A percentile compares a stretch with the other conserved stretches of the same genome.
Conservation (phyloP, 2,797 vertebrate genomes). For the Oreonectes daqikongensis region DNA sequence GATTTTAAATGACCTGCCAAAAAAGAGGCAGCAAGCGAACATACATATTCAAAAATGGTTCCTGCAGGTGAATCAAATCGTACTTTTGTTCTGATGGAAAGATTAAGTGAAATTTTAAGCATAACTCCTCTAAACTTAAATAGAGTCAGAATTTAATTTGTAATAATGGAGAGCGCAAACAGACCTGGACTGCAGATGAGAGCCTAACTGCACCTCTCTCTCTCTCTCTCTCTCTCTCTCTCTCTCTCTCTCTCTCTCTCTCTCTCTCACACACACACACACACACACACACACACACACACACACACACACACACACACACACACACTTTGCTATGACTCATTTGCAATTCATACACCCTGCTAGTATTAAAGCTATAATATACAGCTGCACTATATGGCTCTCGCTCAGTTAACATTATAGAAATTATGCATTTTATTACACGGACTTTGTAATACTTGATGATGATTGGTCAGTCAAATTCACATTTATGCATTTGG, state of each 20-base stretch:
- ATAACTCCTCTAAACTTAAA: conserved; percentile 34
- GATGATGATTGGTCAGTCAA: background rate
- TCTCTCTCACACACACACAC: no score
- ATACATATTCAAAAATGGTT: conserved; percentile 25
- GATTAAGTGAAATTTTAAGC: conserved; percentile 30
- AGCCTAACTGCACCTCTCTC: background rate
- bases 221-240: no score
- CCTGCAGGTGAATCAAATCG: no score
- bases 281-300: background rate
- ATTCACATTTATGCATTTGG: no score
- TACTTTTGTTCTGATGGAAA: conserved; percentile 33
- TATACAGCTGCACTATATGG: background rate
- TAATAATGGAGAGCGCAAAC: background rate
- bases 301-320: background rate
- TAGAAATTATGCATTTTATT: background rate
- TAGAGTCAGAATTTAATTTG: conserved; percentile 30
- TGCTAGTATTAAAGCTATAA: background rate
- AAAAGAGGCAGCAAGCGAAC: conserved; percentile 17
- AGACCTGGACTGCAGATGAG: conserved; percentile 19
- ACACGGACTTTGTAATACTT: background rate
- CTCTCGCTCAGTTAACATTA: background rate
- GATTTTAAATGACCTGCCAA: conserved; percentile 35
- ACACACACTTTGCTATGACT: conserved; percentile 6
- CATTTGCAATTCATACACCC: conserved; percentile 20
- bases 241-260: no score